These are phyloP conservation scores for Empidonax traillii DNA, from an alignment of 2,113 vertebrate species.

Conservation along the genomic window DNA sequence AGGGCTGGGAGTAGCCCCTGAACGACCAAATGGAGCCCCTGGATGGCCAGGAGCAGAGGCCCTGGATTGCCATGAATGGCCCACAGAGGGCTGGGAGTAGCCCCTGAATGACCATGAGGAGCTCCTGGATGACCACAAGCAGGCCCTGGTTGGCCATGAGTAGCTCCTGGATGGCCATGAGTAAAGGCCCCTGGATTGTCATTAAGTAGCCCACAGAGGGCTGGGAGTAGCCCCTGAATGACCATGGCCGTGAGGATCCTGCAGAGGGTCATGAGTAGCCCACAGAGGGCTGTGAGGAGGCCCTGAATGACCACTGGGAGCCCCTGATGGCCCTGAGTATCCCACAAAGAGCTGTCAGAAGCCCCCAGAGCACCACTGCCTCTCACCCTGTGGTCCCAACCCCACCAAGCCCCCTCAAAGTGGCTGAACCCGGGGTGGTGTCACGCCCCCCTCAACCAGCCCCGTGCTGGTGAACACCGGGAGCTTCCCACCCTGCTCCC, in stretches of 20 bases:
- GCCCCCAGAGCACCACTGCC: not conserved
- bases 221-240: not conserved
- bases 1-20: too few relatives aligned
- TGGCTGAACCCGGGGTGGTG: not conserved
- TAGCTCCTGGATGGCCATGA: not conserved
- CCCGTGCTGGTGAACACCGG: fast-evolving
- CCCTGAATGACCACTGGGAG: not conserved
- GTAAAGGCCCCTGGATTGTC: not conserved
- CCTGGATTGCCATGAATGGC: too few relatives aligned
- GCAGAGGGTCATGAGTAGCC: not conserved
- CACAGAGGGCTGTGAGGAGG: not conserved
- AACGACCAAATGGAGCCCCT: too few relatives aligned
- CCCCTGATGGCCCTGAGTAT: not conserved
- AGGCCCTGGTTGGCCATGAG: too few relatives aligned
- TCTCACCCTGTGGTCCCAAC: not conserved
- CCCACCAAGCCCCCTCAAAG: fast-evolving
- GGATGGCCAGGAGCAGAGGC: too few relatives aligned
- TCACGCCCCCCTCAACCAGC: not conserved
- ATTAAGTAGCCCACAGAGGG: not conserved
- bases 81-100: not conserved
- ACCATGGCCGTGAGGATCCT: not conserved
- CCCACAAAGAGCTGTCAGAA: not conserved
- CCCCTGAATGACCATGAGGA: too few relatives aligned
- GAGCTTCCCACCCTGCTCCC: not conserved
- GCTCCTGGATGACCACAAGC: not conserved